phyloP scores from a whole-genome alignment of 2,797 vertebrate genomes.

The Alca torda region DNA sequence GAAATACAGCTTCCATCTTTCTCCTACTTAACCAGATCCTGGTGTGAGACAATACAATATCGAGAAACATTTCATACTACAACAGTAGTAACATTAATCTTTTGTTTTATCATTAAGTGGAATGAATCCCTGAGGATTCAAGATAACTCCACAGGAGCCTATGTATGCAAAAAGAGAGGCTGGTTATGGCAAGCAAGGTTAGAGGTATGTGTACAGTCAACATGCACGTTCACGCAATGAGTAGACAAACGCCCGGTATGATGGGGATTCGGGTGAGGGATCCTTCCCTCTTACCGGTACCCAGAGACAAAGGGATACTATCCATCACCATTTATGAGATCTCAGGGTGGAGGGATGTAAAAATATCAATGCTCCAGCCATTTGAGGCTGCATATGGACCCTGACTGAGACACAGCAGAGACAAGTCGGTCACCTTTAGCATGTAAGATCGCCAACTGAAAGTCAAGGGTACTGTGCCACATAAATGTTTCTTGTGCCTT shows the following conservation, averaged over 20 bases:
- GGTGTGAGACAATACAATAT: background rate
- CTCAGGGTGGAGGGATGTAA: background rate
- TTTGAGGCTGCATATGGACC: background rate
- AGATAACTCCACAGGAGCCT: background rate
- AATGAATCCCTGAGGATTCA: background rate
- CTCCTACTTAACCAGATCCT: background rate
- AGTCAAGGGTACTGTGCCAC: background rate
- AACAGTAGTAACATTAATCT: background rate
- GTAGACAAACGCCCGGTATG: background rate
- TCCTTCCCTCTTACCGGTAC: background rate
- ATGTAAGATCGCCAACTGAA: background rate
- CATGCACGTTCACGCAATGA: background rate
- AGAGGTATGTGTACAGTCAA: background rate
- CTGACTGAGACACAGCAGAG: background rate
- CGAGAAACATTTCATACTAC: slow-evolving; percentile 19
- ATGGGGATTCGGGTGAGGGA: background rate
- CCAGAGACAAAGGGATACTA: background rate
- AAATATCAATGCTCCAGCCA: background rate
- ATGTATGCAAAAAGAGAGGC: background rate
- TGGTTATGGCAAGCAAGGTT: background rate
- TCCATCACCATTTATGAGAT: background rate
- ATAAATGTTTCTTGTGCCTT: background rate
- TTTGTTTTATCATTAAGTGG: slow-evolving; percentile 23
- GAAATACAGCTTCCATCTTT: background rate
- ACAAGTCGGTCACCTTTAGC: background rate